A percentile compares a stretch with the other conserved stretches of the same genome.
Conservation (phyloP, 2,888 invertebrate genomes). For the Coleophora flavipennella region DNA sequence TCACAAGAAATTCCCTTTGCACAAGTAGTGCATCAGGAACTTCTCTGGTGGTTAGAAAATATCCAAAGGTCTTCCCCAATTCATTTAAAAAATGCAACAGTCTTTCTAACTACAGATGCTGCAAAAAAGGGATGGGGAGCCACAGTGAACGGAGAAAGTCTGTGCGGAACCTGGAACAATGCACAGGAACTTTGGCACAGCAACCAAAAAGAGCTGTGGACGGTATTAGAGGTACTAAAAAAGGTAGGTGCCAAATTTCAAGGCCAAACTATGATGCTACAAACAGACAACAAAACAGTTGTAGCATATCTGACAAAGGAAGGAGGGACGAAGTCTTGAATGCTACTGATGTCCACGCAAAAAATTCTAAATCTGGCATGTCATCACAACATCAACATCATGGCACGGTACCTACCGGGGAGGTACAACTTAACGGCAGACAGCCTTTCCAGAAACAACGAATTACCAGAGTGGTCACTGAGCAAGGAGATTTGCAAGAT, state of each 20-base stretch:
- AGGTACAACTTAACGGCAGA: too few species aligned
- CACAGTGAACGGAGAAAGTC: constrained; percentile 2
- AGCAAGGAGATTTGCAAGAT: neutral
- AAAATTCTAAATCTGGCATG: neutral
- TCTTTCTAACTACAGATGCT: constrained; percentile 6
- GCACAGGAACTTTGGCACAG: constrained; percentile 6
- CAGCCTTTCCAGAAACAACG: neutral
- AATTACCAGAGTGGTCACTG: constrained; percentile 4
- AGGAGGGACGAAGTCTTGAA: neutral
- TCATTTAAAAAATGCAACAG: constrained; percentile 3
- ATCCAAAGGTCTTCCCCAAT: neutral
- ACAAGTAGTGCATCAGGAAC: neutral
- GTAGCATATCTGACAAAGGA: neutral
- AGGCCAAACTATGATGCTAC: constrained; percentile 10
- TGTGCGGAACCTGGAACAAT: constrained; percentile 7
- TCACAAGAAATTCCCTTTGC: neutral
- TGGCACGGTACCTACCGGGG: too few species aligned
- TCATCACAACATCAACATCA: too few species aligned
- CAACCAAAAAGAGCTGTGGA: constrained; percentile 8
- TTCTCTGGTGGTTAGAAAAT: constrained; percentile 3
- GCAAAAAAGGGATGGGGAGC: constrained; percentile 10
- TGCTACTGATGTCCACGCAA: neutral
- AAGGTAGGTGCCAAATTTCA: neutral
- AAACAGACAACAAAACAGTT: constrained; percentile 4
- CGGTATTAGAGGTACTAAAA: constrained; percentile 4